Evolutionary conservation across 2,797 vertebrate genomes (phyloP), one percentile per base, ranked within the genome.

Genomic region (Pseudochromis fuscus): DNA sequence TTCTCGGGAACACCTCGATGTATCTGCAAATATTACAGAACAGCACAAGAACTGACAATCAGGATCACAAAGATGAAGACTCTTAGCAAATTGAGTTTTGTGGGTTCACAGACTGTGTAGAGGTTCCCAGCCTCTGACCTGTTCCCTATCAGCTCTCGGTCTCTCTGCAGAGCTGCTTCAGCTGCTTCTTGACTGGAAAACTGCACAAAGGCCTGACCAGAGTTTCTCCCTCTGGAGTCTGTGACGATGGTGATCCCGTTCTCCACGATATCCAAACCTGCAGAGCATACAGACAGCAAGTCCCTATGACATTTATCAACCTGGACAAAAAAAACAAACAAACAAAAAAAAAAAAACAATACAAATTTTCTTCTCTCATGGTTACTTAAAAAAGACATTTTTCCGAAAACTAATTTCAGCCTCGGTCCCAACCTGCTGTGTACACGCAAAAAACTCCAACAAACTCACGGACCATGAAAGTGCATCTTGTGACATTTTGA

Each of bases 1-100:
- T 94, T 84, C 96, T 95, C 12, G 95, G 89, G 12, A 96, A 98
- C 87, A 99, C 95, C 84, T 99, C 94, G 30, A 99, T 95, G 25
- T 98, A 99, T 33, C 98, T 99, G 67, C 70, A 72, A 7, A 58
- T 0, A 13, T 24, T 9, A 33, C 46, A 55, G n/a, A 48, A 38
- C 28, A 23, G 15, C 30, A 31, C 13, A 38, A 0, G 0, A 2
- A 23, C 12, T 24, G 33, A 1, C 8, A 7, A 5, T 8, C 0
- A 27, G n/a, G 6, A 40, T 21, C n/a, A 21, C 0, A 0, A 19
- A 2, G 3, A 8, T 25, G 15, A 19, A 37, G 16, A 56, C 5
- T 8, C 7, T 12, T 4, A 15, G 3, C 2, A 4, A 15, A 21
- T 42, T 13, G 27, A 24, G 5, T n/a, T 38, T n/a, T n/a, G n/a